These are phyloP conservation scores for Numida meleagris DNA, from an alignment of 2,113 vertebrate genomes.

Conservation along the genomic window DNA sequence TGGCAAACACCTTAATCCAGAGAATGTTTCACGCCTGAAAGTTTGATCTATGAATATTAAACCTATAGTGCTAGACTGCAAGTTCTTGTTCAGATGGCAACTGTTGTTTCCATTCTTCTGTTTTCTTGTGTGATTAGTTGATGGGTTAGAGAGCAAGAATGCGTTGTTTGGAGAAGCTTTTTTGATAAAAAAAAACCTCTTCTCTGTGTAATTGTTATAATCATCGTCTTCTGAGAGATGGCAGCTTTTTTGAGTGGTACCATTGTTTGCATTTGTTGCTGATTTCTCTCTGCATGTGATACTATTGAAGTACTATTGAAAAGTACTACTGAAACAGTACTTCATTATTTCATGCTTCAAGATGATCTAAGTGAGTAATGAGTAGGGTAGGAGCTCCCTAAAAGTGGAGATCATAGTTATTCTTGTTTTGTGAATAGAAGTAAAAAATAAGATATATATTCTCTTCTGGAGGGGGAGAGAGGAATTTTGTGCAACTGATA, in stretches of 20 bases:
- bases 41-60: not conserved
- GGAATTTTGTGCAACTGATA: not conserved
- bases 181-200: not conserved
- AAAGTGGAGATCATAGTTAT: fast-evolving
- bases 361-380: not conserved
- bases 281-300: not conserved
- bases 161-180: not conserved
- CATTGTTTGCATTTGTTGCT: not conserved
- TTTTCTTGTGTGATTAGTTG: not conserved
- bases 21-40: not conserved
- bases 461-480: not conserved
- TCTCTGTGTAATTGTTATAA: fast-evolving
- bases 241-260: not conserved
- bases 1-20: not conserved
- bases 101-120: not conserved
- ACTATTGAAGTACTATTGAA: not conserved
- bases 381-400: not conserved
- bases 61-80: not conserved
- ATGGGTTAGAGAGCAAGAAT: not conserved
- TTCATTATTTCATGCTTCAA: not conserved
- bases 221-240: fast-evolving
- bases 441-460: not conserved
- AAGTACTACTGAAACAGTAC: not conserved
- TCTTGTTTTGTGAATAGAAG: not conserved
- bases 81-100: not conserved